Evolutionary conservation across 2,888 invertebrate genomes (phyloP), one percentile per base, ranked within the genome.

Genomic region (Camponotus fellah): DNA sequence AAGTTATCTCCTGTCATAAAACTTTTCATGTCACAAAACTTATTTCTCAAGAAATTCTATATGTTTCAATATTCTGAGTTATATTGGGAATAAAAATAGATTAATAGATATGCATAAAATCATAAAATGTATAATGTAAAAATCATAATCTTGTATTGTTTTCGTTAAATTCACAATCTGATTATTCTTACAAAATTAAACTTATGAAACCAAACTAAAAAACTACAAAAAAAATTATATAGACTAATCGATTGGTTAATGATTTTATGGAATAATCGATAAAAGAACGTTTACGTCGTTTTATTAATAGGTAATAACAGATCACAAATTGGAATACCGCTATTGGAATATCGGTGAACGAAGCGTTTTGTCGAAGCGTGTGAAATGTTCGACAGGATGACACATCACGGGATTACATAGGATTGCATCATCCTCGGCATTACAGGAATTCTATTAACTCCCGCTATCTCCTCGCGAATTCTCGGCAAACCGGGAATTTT

Each of bases 261-360:
- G 37, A 17, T 71, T 71, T 53, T 12, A 21, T 34, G 21, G 4
- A 71, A 60, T 49, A 77, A 58, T 4, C 26, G 56, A 14, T n/a
- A 71, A 72, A 79, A 17, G 37, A 40, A 71, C 34, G 17, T 71
- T 79, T 79, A 60, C 46, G 26, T 37, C 26, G 26, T 80, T 80
- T 71, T 71, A 80, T 76, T 82, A 77, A 82, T 77, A 46, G 66
- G 34, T 49, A 68, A 82, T 76, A 85, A 17, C 56, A 58, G 68
- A 56, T 77, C 68, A 83, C 81, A 83, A 88, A 83, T 88, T 74
- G 75, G 10, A 72, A 21, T 26, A 62, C 53, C 49, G n/a, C 62
- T 21, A 49, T 34, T 60, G 40, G 69, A 85, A 85, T 87, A 83
- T 82, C 82, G 76, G 75, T 21, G 26, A 60, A 8, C 40, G 26